phyloP scores from a whole-genome alignment of 2,888 invertebrate species.

The Sarcophaga variegata region DNA sequence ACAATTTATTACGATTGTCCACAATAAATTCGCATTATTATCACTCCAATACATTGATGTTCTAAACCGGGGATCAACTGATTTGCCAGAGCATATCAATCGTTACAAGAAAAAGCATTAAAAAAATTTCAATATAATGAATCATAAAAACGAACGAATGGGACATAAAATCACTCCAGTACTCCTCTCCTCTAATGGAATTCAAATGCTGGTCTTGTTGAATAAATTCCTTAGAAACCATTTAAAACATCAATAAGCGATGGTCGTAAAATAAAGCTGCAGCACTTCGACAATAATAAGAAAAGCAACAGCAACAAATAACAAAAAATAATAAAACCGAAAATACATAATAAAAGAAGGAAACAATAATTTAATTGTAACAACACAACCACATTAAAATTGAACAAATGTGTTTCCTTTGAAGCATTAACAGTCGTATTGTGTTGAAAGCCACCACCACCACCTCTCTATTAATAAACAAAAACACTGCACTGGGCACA shows the following conservation, averaged over 20 bases:
- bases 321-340: neutral
- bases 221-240: constrained; percentile 6
- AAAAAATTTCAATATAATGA: constrained; percentile 2
- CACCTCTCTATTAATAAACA: constrained; percentile 32
- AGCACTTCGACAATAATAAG: neutral
- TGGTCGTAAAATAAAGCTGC: constrained; percentile 45
- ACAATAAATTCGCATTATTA: too few species aligned
- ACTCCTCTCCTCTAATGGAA: neutral
- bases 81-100: too few species aligned
- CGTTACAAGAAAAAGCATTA: neutral
- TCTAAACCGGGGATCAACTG: too few species aligned
- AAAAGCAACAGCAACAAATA: neutral
- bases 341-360: too few species aligned
- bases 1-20: too few species aligned
- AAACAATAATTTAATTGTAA: constrained; percentile 59
- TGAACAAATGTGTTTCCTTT: constrained; percentile 39
- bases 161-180: neutral
- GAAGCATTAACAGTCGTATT: constrained; percentile 27
- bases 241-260: neutral
- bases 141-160: neutral
- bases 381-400: constrained; percentile 55
- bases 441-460: constrained; percentile 12
- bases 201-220: neutral
- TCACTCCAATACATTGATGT: too few species aligned
- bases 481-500: neutral